Evolutionary conservation across 2,888 invertebrate genomes (phyloP).

Genomic region (Spatulosminthurus flaviceps): DNA sequence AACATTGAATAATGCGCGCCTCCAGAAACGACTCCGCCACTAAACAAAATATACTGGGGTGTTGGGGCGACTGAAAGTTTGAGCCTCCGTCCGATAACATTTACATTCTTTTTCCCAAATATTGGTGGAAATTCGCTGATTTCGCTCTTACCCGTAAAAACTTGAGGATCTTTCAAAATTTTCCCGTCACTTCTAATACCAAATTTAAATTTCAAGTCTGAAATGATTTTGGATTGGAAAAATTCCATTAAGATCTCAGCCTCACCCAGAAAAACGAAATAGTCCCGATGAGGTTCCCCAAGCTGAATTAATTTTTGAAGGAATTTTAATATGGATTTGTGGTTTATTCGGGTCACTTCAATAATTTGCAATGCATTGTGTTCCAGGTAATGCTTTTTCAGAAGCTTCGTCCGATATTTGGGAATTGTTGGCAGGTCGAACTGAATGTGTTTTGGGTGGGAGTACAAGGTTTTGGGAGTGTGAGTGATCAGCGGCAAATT

Average conservation of each 20-base stretch:
- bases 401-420: neutral
- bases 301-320: neutral
- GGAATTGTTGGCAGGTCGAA: neutral
- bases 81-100: neutral
- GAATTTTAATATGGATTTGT: neutral
- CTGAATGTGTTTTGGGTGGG: no score
- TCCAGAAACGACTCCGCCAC: neutral
- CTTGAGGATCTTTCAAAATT: neutral
- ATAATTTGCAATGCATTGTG: neutral
- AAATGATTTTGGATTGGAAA: neutral
- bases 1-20: conserved; percentile 26
- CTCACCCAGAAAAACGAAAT: conserved; percentile 7
- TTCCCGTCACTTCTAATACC: neutral
- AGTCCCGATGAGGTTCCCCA: conserved; percentile 30
- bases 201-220: conserved; percentile 12
- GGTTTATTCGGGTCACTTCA: neutral
- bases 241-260: no score
- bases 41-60: conserved; percentile 11
- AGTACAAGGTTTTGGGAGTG: no score
- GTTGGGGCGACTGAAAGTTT: neutral
- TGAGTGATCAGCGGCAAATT: no score
- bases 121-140: neutral
- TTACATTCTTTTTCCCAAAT: neutral
- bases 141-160: neutral
- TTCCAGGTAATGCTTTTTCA: conserved; percentile 2